Conservation (phyloP, 2,888 invertebrate genomes). For the Sarcophaga carnaria region DNA sequence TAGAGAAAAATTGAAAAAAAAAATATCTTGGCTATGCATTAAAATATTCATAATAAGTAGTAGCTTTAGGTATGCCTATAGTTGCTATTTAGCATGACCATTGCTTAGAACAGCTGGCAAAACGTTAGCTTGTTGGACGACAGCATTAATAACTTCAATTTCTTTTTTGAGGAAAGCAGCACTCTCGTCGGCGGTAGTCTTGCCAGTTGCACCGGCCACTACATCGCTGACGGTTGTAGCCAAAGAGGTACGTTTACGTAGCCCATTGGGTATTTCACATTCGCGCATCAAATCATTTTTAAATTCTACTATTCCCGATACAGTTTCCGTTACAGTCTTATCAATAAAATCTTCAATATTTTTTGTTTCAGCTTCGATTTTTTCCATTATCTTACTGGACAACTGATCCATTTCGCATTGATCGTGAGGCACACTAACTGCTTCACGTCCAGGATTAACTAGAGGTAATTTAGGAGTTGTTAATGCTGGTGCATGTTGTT, state of each 20-base stretch:
- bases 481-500: constrained; percentile 8
- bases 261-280: constrained; percentile 72
- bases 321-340: constrained; percentile 82
- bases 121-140: constrained; percentile 81
- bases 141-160: constrained; percentile 81
- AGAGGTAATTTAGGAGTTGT: constrained; percentile 51
- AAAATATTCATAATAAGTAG: constrained; percentile 25
- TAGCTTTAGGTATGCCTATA: constrained; percentile 32
- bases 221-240: constrained; percentile 63
- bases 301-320: constrained; percentile 81
- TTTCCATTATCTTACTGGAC: constrained; percentile 80
- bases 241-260: constrained; percentile 78
- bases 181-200: constrained; percentile 65
- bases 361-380: constrained; percentile 81
- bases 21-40: background rate
- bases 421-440: constrained; percentile 80
- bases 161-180: constrained; percentile 80
- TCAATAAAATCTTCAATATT: constrained; percentile 82
- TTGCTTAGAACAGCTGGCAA: constrained; percentile 81
- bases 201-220: constrained; percentile 70
- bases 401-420: constrained; percentile 82
- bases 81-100: constrained; percentile 81
- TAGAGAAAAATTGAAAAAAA: constrained; percentile 27
- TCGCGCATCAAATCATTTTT: constrained; percentile 82
- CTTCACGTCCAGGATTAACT: constrained; percentile 76